Conservation (phyloP, 53 echinoderm and acorn worm genomes). For the Luidia sarsii region DNA sequence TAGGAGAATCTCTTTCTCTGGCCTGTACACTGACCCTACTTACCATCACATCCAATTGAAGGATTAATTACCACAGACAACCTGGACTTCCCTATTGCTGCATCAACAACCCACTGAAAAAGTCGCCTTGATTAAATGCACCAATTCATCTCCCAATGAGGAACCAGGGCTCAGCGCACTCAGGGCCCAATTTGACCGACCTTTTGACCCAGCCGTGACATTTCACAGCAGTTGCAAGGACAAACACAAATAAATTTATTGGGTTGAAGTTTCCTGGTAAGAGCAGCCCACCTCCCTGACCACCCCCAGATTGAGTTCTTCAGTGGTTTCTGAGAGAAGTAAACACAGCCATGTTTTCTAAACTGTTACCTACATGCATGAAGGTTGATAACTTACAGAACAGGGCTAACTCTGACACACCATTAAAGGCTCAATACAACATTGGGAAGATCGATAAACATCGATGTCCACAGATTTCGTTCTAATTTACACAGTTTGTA, state of each 20-base stretch:
- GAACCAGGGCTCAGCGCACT: neutral
- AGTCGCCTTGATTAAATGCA: constrained; percentile 30
- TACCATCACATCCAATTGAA: constrained; percentile 35
- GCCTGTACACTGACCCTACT: constrained; percentile 16
- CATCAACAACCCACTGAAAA: constrained; percentile 21
- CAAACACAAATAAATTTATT: constrained; percentile 43
- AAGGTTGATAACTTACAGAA: too few species aligned
- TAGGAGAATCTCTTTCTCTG: neutral
- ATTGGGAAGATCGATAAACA: too few species aligned
- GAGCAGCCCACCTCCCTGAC: constrained; percentile 34
- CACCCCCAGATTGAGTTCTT: too few species aligned
- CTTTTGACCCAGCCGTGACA: constrained; percentile 20
- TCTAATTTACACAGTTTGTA: too few species aligned
- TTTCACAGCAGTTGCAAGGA: neutral
- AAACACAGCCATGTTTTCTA: too few species aligned
- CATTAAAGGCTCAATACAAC: too few species aligned
- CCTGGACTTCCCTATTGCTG: constrained; percentile 34
- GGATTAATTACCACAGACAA: constrained; percentile 13
- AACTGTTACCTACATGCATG: too few species aligned
- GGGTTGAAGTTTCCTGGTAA: constrained; percentile 38
- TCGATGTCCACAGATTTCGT: too few species aligned
- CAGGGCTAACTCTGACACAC: too few species aligned
- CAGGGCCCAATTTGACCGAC: neutral
- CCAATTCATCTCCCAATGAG: constrained; percentile 16
- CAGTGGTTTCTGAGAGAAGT: too few species aligned